Percentiles rank a stretch among this genome's conserved stretches.
Conservation (phyloP, 2,888 invertebrate species). For the Plagiodera versicolora region DNA sequence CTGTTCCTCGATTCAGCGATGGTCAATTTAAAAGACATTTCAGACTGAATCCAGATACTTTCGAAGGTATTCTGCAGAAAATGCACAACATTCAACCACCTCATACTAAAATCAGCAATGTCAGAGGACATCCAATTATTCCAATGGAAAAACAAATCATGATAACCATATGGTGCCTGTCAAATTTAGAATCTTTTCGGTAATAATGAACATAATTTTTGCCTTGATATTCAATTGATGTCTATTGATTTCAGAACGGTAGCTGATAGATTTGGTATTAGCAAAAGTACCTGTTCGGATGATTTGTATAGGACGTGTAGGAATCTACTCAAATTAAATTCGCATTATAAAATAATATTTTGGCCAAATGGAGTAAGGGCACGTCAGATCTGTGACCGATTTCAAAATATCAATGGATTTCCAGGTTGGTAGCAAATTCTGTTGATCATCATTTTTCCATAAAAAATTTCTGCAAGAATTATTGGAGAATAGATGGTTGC, state of each 20-base stretch:
- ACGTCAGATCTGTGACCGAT: slow-evolving; percentile 2
- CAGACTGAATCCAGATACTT: slow-evolving; percentile 6
- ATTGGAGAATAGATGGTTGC: slow-evolving; percentile 9
- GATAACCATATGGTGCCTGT: slow-evolving; percentile 21
- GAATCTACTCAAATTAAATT: slow-evolving; percentile 22
- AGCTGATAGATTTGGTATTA: slow-evolving; percentile 29
- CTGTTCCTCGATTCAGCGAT: slow-evolving; percentile 2
- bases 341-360: slow-evolving; percentile 17
- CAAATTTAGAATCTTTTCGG: neutral
- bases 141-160: slow-evolving; percentile 17
- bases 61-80: slow-evolving; percentile 8
- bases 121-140: slow-evolving; percentile 12
- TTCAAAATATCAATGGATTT: slow-evolving; percentile 8
- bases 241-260: slow-evolving; percentile 18
- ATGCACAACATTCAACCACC: neutral
- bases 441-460: neutral
- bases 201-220: no score
- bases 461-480: neutral
- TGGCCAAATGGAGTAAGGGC: slow-evolving; percentile 23
- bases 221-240: no score
- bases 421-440: slow-evolving; percentile 1
- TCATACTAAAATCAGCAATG: neutral
- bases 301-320: slow-evolving; percentile 26
- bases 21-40: slow-evolving; percentile 3
- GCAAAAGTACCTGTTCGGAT: slow-evolving; percentile 30